Conservation (phyloP, 1,140 invertebrate species). For the Macrosteles quadrilineatus region DNA sequence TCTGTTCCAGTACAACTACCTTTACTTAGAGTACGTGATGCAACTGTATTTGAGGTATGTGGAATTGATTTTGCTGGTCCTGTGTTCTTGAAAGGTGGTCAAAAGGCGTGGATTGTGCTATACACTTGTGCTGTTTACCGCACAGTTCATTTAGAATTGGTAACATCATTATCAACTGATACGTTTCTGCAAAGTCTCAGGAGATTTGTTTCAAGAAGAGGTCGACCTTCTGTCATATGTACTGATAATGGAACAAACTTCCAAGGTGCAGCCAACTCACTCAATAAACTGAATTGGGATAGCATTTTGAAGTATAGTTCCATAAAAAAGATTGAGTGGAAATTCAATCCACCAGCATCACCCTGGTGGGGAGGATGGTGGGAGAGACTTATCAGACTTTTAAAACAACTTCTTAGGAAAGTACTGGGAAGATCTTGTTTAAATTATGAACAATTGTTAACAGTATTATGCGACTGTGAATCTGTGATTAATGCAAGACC, state of each 20-base stretch:
- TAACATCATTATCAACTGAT: not conserved
- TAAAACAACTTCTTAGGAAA: conserved; percentile 28
- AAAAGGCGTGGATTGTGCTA: conserved; percentile 46
- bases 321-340: not conserved
- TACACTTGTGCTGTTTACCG: conserved; percentile 47
- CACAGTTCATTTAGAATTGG: too few relatives aligned
- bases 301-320: not conserved
- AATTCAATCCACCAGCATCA: too few relatives aligned
- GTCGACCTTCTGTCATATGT: not conserved
- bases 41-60: conserved; percentile 36
- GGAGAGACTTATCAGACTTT: too few relatives aligned
- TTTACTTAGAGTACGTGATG: conserved; percentile 39
- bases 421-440: conserved; percentile 26
- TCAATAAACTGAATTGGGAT: not conserved
- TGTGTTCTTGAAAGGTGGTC: conserved; percentile 36
- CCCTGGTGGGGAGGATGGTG: too few relatives aligned
- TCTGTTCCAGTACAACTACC: conserved; percentile 21
- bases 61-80: conserved; percentile 46
- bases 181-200: not conserved
- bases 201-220: not conserved
- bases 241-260: conserved; percentile 50
- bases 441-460: conserved; percentile 28
- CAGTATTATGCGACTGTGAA: conserved; percentile 32
- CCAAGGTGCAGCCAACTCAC: not conserved
- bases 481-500: conserved; percentile 45